Evolutionary conservation across 2,113 vertebrate genomes (phyloP).

Genomic region (Thinocorus orbignyianus): DNA sequence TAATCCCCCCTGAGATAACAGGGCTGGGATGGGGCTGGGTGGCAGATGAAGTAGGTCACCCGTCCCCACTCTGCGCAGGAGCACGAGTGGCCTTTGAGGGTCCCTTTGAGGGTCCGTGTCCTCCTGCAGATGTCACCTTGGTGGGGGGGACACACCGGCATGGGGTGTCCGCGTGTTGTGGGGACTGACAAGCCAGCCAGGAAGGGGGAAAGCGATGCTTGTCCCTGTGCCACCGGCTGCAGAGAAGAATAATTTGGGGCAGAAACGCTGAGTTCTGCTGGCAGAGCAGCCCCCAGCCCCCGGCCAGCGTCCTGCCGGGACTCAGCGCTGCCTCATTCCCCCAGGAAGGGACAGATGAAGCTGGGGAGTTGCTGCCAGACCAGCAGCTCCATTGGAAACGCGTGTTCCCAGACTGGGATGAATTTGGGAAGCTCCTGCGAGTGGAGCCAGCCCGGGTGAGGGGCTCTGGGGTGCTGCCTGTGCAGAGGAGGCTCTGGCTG

Average conservation of each 20-base stretch:
- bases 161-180: fast-evolving
- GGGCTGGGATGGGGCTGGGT: not conserved
- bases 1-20: not conserved
- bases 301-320: not conserved
- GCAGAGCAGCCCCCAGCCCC: not conserved
- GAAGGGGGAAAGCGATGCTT: not conserved
- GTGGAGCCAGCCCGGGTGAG: not conserved
- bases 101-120: fast-evolving
- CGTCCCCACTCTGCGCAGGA: not conserved
- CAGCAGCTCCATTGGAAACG: not conserved
- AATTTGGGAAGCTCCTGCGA: not conserved
- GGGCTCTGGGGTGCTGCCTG: not conserved
- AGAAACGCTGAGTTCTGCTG: not conserved
- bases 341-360: fast-evolving
- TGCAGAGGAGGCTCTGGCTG: not conserved
- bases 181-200: not conserved
- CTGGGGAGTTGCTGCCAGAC: not conserved
- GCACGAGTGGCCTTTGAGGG: not conserved
- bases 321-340: not conserved
- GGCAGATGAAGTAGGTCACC: slow-evolving; percentile 5
- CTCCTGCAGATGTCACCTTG: fast-evolving
- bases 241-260: fast-evolving
- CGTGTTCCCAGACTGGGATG: not conserved
- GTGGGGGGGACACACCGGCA: not conserved
- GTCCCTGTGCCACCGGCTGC: not conserved